Evolutionary conservation across 2,888 invertebrate species (phyloP).

Genomic region (Trichacis sp.): DNA sequence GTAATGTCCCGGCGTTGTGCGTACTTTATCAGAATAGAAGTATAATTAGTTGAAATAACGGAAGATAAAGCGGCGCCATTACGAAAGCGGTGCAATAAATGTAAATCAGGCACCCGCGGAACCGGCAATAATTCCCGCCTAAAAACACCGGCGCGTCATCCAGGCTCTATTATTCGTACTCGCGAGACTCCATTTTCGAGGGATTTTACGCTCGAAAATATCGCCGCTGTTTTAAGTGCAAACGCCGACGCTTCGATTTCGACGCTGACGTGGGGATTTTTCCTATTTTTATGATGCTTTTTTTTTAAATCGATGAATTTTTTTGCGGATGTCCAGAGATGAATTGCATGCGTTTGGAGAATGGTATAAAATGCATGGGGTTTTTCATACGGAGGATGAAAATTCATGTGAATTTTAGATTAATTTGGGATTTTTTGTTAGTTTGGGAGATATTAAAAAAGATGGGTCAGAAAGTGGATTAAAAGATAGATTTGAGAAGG

Average conservation of each 20-base stretch:
- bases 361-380: too few species aligned
- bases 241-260: constrained; percentile 36
- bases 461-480: too few species aligned
- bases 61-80: constrained; percentile 65
- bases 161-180: constrained; percentile 60
- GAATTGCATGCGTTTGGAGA: too few species aligned
- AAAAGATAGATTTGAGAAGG: too few species aligned
- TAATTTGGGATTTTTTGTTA: too few species aligned
- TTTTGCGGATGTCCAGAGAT: too few species aligned
- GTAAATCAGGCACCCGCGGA: constrained; percentile 65
- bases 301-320: too few species aligned
- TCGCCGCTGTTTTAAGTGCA: constrained; percentile 44
- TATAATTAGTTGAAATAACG: constrained; percentile 67
- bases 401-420: neutral
- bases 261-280: constrained; percentile 20
- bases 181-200: constrained; percentile 46
- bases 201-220: constrained; percentile 44
- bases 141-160: constrained; percentile 64
- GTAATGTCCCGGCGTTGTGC: constrained; percentile 44
- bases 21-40: constrained; percentile 64
- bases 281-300: too few species aligned
- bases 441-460: too few species aligned
- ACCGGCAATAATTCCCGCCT: constrained; percentile 64
- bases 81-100: constrained; percentile 65
- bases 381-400: too few species aligned